Percentiles rank a stretch among this genome's conserved stretches.
Conservation (phyloP, 2,888 invertebrate species). For the Chromoteleia sp. region DNA sequence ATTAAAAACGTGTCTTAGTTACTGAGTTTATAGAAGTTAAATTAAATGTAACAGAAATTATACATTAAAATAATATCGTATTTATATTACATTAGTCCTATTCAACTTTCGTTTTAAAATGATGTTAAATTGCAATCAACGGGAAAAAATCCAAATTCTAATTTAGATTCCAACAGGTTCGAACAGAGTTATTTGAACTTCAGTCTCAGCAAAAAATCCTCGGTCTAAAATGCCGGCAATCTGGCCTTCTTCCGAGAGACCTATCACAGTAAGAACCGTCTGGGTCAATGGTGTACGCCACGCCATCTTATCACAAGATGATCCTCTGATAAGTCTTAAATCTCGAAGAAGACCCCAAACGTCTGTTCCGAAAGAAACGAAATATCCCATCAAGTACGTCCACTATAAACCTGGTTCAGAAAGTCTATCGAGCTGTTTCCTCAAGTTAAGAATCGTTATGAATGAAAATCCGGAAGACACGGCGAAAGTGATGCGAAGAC, state of each 20-base stretch:
- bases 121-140: no score
- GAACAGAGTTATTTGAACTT: no score
- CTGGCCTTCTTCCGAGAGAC: constrained; percentile 87
- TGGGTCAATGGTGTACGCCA: constrained; percentile 91
- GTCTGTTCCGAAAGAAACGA: constrained; percentile 72
- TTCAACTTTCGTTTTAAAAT: no score
- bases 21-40: no score
- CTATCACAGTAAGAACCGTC: constrained; percentile 86
- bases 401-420: constrained; percentile 73
- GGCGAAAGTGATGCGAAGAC: constrained; percentile 72
- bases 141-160: no score
- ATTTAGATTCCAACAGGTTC: no score
- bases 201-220: no score
- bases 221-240: constrained; percentile 85
- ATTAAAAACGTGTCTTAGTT: no score
- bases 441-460: constrained; percentile 78
- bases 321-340: constrained; percentile 84
- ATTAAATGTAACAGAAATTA: no score
- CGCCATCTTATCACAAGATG: constrained; percentile 89
- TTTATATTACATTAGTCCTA: no score
- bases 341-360: constrained; percentile 73
- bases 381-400: constrained; percentile 73
- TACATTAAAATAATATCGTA: no score
- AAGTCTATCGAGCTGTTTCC: constrained; percentile 76
- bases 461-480: constrained; percentile 71